Conservation (phyloP, 2,797 vertebrate species). For the Propithecus perrieri region DNA sequence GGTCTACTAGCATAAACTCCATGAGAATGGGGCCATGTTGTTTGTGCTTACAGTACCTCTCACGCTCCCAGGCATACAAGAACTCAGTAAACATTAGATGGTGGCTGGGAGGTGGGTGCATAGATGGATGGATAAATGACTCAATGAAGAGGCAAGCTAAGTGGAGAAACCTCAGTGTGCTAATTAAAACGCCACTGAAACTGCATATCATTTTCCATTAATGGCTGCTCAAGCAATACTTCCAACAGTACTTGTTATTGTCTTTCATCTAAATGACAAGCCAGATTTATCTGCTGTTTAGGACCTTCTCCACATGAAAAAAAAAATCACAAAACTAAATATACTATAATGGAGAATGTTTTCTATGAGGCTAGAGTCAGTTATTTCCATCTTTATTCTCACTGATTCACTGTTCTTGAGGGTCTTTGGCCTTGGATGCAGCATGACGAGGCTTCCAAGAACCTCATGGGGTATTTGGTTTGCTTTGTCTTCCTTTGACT, state of each 20-base stretch:
- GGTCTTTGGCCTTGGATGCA: not conserved
- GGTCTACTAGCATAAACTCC: not conserved
- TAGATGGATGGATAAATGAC: not conserved
- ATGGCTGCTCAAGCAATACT: not conserved
- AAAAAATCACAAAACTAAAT: not conserved
- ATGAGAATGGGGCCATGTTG: not conserved
- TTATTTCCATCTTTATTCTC: not conserved
- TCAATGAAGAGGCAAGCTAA: not conserved
- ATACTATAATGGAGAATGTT: not conserved
- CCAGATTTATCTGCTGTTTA: not conserved
- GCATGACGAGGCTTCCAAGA: not conserved
- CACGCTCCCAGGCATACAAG: not conserved
- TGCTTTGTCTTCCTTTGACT: not conserved
- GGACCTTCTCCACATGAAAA: not conserved
- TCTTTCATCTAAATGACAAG: not conserved
- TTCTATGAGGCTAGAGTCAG: not conserved
- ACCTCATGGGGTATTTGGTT: not conserved
- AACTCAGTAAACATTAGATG: not conserved
- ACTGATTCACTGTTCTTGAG: not conserved
- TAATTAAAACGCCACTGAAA: not conserved
- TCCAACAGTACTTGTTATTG: not conserved
- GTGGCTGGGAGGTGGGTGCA: not conserved
- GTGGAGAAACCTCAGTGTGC: not conserved
- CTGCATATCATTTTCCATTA: not conserved
- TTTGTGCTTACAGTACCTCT: not conserved